A percentile compares a stretch with the other conserved stretches of the same genome.
Conservation (phyloP, 2,113 vertebrate species). For the Myrmophylax atrothorax region DNA sequence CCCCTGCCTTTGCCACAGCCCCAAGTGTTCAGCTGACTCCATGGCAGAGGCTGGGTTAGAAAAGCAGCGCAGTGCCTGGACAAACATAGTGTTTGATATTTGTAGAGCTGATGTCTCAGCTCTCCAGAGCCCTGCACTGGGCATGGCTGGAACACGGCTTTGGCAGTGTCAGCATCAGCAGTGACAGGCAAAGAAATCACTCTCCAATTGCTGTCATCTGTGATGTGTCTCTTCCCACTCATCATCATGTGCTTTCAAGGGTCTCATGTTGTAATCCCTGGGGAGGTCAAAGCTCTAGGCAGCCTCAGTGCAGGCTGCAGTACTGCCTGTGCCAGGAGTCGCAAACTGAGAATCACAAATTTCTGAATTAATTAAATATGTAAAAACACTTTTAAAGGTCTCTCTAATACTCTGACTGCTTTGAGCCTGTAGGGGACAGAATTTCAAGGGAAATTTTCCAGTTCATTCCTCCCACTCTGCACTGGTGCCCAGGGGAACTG, state of each 20-base stretch:
- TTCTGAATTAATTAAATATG: neutral
- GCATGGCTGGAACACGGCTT: neutral
- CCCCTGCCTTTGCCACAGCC: neutral
- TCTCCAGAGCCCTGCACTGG: neutral
- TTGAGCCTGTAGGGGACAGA: constrained; percentile 33
- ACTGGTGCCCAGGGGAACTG: neutral
- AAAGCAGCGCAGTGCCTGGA: neutral
- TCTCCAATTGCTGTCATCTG: neutral
- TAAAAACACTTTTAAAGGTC: neutral
- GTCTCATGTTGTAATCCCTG: neutral
- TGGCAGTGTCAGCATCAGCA: neutral
- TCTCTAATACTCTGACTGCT: neutral
- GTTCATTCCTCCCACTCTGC: neutral
- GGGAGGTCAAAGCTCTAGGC: neutral
- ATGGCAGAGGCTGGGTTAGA: neutral
- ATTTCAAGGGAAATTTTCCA: neutral
- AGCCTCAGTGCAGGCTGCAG: neutral
- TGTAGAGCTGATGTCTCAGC: neutral
- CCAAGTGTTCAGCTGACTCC: neutral
- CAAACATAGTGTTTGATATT: neutral
- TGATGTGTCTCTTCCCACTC: neutral
- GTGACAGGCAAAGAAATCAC: neutral
- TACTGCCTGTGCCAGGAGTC: neutral
- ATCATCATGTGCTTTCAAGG: neutral
- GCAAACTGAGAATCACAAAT: neutral